A percentile compares a stretch with the other conserved stretches of the same genome.
phyloP scores from a whole-genome alignment of 2,113 vertebrate species.

The Poicephalus gulielmi region DNA sequence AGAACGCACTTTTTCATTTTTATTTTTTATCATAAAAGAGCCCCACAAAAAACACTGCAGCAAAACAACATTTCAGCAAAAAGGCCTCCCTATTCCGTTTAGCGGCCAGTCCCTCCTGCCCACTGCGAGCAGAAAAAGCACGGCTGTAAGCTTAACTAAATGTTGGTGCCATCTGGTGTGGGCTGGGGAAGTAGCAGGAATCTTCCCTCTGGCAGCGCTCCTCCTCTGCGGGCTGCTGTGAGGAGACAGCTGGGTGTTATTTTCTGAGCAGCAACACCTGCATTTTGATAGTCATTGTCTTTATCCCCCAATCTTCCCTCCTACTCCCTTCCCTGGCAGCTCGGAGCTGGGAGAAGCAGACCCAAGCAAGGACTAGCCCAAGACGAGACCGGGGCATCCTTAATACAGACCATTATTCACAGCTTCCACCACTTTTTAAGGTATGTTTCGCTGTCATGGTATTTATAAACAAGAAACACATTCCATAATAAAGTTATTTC shows the following conservation, averaged over 20 bases:
- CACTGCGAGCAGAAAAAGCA: rapidly evolving
- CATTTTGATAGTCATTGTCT: rapidly evolving
- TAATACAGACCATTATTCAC: neutral
- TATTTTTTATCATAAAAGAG: neutral
- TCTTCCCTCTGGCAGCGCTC: neutral
- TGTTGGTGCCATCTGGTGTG: constrained; percentile 61
- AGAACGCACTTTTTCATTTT: neutral
- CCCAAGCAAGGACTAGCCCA: neutral
- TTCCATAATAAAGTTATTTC: neutral
- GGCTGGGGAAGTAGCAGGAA: neutral
- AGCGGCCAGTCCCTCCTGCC: neutral
- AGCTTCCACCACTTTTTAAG: rapidly evolving
- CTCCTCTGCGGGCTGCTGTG: too few species aligned
- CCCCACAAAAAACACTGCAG: neutral
- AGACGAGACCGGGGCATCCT: rapidly evolving
- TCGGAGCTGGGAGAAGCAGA: rapidly evolving
- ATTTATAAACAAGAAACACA: rapidly evolving
- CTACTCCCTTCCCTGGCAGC: neutral
- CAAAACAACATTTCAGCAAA: neutral
- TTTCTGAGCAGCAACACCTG: neutral
- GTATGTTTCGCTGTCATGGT: rapidly evolving
- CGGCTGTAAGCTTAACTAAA: neutral
- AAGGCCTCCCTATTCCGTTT: neutral
- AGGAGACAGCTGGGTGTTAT: neutral
- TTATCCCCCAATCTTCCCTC: neutral